Conservation (phyloP, 1,140 invertebrate genomes). For the Augochlora pura region DNA sequence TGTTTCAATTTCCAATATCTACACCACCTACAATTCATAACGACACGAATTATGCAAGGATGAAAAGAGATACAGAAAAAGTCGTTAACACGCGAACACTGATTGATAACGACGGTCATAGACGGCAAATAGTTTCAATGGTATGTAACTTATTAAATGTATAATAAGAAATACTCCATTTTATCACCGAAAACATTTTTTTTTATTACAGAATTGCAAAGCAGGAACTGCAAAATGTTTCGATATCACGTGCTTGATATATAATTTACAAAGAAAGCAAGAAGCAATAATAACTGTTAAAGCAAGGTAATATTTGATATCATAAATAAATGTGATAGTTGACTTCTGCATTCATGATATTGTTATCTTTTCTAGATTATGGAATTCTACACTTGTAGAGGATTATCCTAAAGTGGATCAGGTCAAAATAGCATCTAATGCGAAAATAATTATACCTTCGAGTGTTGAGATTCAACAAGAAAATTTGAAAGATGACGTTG, state of each 20-base stretch:
- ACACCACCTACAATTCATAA: conserved; percentile 62
- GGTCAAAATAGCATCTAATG: conserved; percentile 90
- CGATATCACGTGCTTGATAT: conserved; percentile 90
- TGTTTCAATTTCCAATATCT: conserved; percentile 56
- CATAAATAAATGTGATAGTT: not conserved
- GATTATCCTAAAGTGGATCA: conserved; percentile 92
- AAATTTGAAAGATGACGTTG: conserved; percentile 83
- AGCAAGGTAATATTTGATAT: conserved; percentile 81
- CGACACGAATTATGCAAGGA: conserved; percentile 75
- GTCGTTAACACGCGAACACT: conserved; percentile 87
- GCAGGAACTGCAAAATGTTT: conserved; percentile 91
- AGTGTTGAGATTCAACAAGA: conserved; percentile 88
- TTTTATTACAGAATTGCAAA: conserved; percentile 86
- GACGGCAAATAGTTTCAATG: conserved; percentile 88
- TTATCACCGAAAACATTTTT: not conserved
- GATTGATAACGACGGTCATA: conserved; percentile 86
- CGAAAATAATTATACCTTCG: conserved; percentile 86
- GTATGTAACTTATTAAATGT: conserved; percentile 75
- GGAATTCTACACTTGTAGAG: conserved; percentile 94
- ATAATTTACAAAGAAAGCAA: conserved; percentile 87
- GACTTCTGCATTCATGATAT: not conserved
- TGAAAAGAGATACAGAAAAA: conserved; percentile 86
- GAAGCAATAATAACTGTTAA: conserved; percentile 89
- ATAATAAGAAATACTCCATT: conserved; percentile 8
- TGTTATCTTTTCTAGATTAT: conserved; percentile 82